phyloP scores from a whole-genome alignment of 2,797 vertebrate genomes.

The Bradypodion pumilum region DNA sequence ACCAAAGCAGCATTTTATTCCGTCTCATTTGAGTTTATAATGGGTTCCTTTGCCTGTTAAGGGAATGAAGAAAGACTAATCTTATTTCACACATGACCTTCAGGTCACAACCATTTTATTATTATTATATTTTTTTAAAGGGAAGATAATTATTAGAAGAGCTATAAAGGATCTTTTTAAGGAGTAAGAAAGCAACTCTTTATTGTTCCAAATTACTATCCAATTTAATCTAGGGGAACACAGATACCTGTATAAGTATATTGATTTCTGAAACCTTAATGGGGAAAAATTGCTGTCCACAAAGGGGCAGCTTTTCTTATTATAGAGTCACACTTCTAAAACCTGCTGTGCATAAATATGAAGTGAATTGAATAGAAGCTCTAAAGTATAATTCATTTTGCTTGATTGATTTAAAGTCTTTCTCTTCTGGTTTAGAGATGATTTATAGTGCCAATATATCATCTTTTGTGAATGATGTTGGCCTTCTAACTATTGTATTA shows the following conservation, averaged over 20 bases:
- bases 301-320: background rate
- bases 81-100: constrained; percentile 23
- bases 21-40: constrained; percentile 34
- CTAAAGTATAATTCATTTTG: background rate
- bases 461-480: background rate
- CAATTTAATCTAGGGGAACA: constrained; percentile 12
- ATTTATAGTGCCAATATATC: background rate
- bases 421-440: background rate
- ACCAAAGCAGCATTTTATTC: constrained; percentile 29
- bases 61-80: constrained; percentile 9
- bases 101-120: constrained; percentile 10
- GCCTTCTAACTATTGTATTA: background rate
- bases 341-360: background rate
- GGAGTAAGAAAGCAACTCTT: background rate
- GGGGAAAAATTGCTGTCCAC: background rate
- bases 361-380: background rate
- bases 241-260: constrained; percentile 19
- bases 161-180: constrained; percentile 19
- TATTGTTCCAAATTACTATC: constrained; percentile 28
- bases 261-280: constrained; percentile 13
- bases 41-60: constrained; percentile 22
- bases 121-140: background rate
- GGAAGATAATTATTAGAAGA: constrained; percentile 27
- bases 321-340: background rate
- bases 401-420: background rate